A percentile compares a stretch with the other conserved stretches of the same genome.
These are phyloP conservation scores for Belgica antarctica DNA, from an alignment of 2,888 invertebrate species.

Conservation along the genomic window DNA sequence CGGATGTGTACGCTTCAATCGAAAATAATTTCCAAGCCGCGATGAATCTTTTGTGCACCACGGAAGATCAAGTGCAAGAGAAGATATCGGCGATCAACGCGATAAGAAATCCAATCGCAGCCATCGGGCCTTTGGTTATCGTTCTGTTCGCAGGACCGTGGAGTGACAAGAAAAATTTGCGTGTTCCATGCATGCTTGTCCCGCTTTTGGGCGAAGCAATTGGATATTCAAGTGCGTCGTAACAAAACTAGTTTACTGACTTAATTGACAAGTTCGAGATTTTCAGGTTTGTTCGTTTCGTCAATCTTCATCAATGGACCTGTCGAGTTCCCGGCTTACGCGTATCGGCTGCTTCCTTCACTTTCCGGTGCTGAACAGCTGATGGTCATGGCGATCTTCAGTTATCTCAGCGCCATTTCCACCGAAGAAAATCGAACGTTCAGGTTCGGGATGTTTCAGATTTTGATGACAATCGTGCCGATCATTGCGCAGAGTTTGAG, in stretches of 20 bases:
- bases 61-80: constrained; percentile 53
- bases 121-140: constrained; percentile 48
- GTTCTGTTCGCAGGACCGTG: constrained; percentile 55
- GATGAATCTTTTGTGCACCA: constrained; percentile 49
- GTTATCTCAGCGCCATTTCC: constrained; percentile 53
- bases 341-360: constrained; percentile 53
- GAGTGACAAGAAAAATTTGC: constrained; percentile 53
- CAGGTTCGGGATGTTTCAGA: constrained; percentile 54
- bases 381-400: constrained; percentile 54
- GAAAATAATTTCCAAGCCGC: background rate
- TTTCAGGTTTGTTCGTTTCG: constrained; percentile 50
- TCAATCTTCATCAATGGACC: constrained; percentile 54
- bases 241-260: constrained; percentile 17
- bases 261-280: background rate
- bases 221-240: constrained; percentile 23
- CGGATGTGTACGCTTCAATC: background rate
- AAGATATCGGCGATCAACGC: constrained; percentile 52
- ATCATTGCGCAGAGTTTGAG: constrained; percentile 50
- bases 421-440: constrained; percentile 54
- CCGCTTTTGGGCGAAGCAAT: constrained; percentile 30
- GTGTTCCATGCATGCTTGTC: constrained; percentile 40
- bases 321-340: constrained; percentile 53
- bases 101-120: constrained; percentile 52
- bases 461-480: constrained; percentile 50
- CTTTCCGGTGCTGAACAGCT: constrained; percentile 53